Percentiles rank a stretch among this genome's conserved stretches.
Conservation (phyloP, 2,113 vertebrate species). For the Hemibagrus wyckioides region DNA sequence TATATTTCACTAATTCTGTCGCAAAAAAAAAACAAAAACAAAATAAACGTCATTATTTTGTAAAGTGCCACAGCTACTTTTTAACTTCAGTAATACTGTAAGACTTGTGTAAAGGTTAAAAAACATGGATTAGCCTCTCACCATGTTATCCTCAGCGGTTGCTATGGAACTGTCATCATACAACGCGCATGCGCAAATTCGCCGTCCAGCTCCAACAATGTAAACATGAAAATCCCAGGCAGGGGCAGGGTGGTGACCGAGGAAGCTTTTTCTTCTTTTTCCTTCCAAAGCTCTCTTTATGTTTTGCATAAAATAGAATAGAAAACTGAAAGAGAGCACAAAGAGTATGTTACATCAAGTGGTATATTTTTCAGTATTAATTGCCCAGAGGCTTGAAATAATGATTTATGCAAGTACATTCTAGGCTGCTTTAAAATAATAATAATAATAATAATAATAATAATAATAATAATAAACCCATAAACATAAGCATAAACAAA, state of each 20-base stretch:
- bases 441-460: too few relatives aligned
- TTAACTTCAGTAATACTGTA: neutral
- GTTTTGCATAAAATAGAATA: neutral
- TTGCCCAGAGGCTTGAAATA: neutral
- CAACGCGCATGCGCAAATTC: conserved; percentile 50
- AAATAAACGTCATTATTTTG: neutral
- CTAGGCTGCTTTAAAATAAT: too few relatives aligned
- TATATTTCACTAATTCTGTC: neutral
- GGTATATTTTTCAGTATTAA: neutral
- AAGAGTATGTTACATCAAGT: neutral
- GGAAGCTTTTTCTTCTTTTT: neutral
- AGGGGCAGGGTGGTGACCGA: neutral
- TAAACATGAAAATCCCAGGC: neutral
- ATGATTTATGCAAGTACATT: too few relatives aligned
- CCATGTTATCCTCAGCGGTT: conserved; percentile 60
- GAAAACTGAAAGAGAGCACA: neutral
- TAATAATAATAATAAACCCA: too few relatives aligned
- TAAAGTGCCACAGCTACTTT: neutral
- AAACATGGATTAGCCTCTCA: conserved; percentile 46
- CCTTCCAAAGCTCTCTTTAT: neutral
- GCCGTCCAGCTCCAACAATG: neutral
- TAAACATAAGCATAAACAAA: neutral
- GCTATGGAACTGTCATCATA: conserved; percentile 58
- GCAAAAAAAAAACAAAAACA: neutral
- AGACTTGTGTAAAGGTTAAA: neutral